Evolutionary conservation across 2,113 vertebrate genomes (phyloP), one percentile per base, ranked within the genome.

Genomic region (Etia nguti): DNA sequence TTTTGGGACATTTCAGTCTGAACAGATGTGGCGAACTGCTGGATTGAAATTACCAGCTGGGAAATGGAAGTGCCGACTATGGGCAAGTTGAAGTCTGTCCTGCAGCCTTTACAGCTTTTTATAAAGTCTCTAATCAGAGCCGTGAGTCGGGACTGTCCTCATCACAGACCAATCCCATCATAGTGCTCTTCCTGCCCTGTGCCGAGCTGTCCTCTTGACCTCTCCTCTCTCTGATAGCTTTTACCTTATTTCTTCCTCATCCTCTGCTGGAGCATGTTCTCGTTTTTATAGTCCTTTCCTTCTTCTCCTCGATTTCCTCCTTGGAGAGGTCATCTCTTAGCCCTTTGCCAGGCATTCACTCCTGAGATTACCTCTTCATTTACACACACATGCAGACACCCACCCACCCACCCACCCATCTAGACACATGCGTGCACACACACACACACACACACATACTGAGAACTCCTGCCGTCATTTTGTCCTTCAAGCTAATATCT

Each of bases 341-440:
- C 88, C 93, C 89, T 92, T 92, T 91, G 92, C 93, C 91, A 93
- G 87, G 86, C 91, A 82, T 91, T 92, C 90, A 93, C 93, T 92
- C 89, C 82, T 87, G 89, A 94, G 92, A 95, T 95, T 94, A 93
- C 88, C 91, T 93, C 89, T 91, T 89, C 85, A 92, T 94, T 90
- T 94, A 91, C 87, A 89, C 92, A 85, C 82, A 81, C 90, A 88
- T 88, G 75, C 41, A 68, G 73, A 84, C 87, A 84, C 36, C 88
- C 83, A 80, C 86, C 70, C 50, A 60, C 79, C 38, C 68, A 22
- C 65, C 29, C 75, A 38, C 81, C 70, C 80, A 88, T 80, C 56
- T 81, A 62, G 29, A 75, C 36, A 80, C 81, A 75, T 24, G 86
- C 70, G 62, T 57, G 60, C 36, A 87, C 82, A 79, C 80, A 68